These are phyloP conservation scores for Coluber constrictor DNA, from an alignment of 2,797 vertebrate genomes.

Conservation along the genomic window DNA sequence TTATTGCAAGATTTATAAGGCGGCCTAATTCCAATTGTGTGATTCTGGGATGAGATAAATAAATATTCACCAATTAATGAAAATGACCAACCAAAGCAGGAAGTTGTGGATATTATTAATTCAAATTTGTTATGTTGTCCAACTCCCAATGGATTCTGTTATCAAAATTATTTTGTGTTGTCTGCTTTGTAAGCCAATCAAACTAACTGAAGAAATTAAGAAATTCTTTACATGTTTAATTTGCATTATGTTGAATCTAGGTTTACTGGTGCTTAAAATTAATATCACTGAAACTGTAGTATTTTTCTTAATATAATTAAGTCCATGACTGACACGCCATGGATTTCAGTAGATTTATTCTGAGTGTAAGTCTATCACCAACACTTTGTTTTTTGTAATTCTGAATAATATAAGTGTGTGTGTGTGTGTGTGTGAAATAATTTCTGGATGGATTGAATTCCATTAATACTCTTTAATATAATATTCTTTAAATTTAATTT, in stretches of 20 bases:
- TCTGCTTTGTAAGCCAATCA: not conserved
- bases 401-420: not conserved
- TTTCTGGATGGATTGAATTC: not conserved
- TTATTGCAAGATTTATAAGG: not conserved
- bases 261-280: not conserved
- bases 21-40: not conserved
- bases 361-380: not conserved
- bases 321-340: not conserved
- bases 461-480: not conserved
- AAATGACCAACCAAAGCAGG: not conserved
- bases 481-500: not conserved
- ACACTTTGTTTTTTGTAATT: not conserved
- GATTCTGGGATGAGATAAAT: not conserved
- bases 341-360: not conserved
- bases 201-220: not conserved
- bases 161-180: conserved; percentile 8
- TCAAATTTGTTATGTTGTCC: not conserved
- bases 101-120: not conserved
- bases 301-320: not conserved
- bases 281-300: not conserved
- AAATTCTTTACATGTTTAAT: not conserved
- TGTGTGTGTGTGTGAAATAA: conserved; percentile 1
- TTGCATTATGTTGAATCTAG: not conserved
- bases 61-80: not conserved
- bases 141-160: not conserved